Percentiles rank a stretch among this genome's conserved stretches.
phyloP scores from a whole-genome alignment of 35 echinoderm and acorn worm species.

The Apostichopus japonicus region DNA sequence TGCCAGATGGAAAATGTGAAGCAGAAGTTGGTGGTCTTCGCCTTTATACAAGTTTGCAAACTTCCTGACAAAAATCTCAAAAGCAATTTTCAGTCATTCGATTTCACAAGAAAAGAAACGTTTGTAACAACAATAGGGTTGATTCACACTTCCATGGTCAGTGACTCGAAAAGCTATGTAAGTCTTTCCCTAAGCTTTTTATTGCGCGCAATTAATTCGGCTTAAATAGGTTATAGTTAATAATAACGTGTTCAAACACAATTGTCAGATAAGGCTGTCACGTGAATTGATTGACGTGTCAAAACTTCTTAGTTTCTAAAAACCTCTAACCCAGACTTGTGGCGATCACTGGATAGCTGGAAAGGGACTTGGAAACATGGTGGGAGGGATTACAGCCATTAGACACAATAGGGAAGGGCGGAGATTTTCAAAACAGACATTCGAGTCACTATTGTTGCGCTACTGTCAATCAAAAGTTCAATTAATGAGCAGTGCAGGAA shows the following conservation, averaged over 20 bases:
- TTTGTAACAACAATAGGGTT: conserved; percentile 14
- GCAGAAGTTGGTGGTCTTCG: conserved; percentile 5
- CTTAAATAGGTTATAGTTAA: conserved; percentile 31
- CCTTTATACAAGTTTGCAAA: not conserved
- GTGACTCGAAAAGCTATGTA: conserved; percentile 24
- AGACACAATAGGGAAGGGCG: conserved; percentile 16
- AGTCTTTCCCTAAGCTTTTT: conserved; percentile 5
- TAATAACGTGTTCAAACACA: conserved; percentile 50
- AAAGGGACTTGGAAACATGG: not conserved
- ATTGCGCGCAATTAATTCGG: conserved; percentile 35
- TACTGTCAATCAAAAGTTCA: conserved; percentile 14
- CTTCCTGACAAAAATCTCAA: not conserved
- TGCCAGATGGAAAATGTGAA: not conserved
- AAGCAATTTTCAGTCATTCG: not conserved
- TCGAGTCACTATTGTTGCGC: not conserved
- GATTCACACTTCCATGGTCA: conserved; percentile 37
- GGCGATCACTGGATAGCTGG: not conserved
- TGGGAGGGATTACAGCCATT: conserved; percentile 22
- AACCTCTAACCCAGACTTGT: not conserved
- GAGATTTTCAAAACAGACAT: conserved; percentile 45
- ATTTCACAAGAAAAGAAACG: conserved; percentile 23
- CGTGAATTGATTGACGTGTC: not conserved
- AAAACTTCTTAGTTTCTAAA: no score
- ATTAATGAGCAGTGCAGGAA: not conserved
- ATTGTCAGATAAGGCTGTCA: conserved; percentile 55